Evolutionary conservation across 2,888 invertebrate genomes (phyloP).

Genomic region (Oasisia sp.): DNA sequence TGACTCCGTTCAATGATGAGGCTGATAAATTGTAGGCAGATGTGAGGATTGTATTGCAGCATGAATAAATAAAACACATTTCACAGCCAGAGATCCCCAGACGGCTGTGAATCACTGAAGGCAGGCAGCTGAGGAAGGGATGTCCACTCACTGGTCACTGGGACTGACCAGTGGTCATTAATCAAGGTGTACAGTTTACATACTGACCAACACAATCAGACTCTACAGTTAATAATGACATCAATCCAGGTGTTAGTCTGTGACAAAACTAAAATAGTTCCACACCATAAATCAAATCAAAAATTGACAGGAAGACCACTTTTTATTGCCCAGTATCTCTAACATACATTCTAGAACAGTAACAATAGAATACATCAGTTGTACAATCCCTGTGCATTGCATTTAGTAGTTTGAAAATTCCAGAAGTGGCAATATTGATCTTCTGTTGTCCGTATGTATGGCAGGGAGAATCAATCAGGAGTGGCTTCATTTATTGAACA

Average conservation of each 20-base stretch:
- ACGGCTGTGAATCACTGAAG: neutral
- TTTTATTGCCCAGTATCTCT: too few species aligned
- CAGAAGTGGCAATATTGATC: too few species aligned
- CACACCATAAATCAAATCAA: too few species aligned
- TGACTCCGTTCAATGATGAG: neutral
- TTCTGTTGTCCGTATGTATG: too few species aligned
- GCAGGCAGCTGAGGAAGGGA: neutral
- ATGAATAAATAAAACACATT: conserved; percentile 8
- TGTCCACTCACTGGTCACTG: neutral
- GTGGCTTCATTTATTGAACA: too few species aligned
- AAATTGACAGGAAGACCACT: too few species aligned
- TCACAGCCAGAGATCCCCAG: neutral
- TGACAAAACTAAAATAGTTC: neutral
- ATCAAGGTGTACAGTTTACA: neutral
- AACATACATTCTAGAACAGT: too few species aligned
- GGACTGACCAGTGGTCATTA: neutral
- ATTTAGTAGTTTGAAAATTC: too few species aligned
- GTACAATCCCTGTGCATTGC: too few species aligned
- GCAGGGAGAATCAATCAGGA: too few species aligned
- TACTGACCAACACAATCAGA: neutral
- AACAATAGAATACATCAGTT: too few species aligned
- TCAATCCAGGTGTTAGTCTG: neutral
- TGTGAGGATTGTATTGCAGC: neutral
- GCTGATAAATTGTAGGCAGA: neutral
- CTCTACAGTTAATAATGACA: neutral